Percentiles rank a stretch among this genome's conserved stretches.
phyloP scores from a whole-genome alignment of 2,888 invertebrate genomes.

The Stenchaetothrips biformis region DNA sequence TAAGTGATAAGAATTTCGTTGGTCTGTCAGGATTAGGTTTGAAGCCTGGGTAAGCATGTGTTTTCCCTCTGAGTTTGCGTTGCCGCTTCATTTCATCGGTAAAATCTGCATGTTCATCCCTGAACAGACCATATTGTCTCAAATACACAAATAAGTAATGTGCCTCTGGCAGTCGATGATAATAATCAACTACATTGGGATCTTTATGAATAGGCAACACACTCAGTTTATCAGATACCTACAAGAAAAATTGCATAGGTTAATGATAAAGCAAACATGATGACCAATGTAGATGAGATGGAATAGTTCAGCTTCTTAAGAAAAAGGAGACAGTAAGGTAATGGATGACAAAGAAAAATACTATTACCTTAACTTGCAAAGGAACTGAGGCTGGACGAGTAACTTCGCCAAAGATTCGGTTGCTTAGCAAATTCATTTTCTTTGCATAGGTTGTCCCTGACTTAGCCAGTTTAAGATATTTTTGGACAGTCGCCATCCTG shows the following conservation, averaged over 20 bases:
- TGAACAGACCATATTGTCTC: neutral
- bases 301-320: neutral
- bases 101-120: constrained; percentile 13
- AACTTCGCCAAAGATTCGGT: constrained; percentile 62
- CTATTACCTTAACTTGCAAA: neutral
- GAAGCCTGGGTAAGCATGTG: neutral
- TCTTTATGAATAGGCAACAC: neutral
- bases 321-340: neutral
- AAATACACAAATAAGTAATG: neutral
- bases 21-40: neutral
- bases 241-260: too few relatives aligned
- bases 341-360: neutral
- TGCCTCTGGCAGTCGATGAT: neutral
- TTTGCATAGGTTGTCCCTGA: constrained; percentile 70
- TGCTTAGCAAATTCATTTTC: constrained; percentile 77
- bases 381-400: neutral
- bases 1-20: neutral
- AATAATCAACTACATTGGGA: neutral
- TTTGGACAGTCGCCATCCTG: constrained; percentile 39
- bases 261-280: neutral
- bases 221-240: neutral
- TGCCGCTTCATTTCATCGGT: neutral
- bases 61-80: neutral
- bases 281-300: neutral
- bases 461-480: constrained; percentile 63